phyloP scores from a whole-genome alignment of 2,888 invertebrate species.

The Clostera curtula region DNA sequence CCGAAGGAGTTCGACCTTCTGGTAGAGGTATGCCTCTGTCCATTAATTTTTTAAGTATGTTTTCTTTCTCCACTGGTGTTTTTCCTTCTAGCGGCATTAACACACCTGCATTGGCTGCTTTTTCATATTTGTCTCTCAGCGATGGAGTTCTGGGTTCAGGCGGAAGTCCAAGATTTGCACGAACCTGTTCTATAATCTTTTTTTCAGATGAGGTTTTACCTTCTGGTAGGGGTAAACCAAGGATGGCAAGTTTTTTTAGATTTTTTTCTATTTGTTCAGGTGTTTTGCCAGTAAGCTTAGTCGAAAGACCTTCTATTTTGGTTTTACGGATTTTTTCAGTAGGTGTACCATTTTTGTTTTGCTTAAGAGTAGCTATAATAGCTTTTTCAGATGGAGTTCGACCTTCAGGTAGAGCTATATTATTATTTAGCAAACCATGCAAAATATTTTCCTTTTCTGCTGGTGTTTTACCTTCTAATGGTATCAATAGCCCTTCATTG shows the following conservation, averaged over 20 bases:
- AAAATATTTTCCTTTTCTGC: conserved; percentile 15
- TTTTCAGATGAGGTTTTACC: conserved; percentile 18
- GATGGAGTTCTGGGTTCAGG: conserved; percentile 13
- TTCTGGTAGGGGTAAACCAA: conserved; percentile 12
- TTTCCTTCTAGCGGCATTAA: conserved; percentile 27
- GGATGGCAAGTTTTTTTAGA: conserved; percentile 16
- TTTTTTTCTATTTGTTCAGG: conserved; percentile 23
- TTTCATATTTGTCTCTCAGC: conserved; percentile 2
- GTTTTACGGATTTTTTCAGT: conserved; percentile 23
- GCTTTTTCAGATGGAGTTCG: conserved; percentile 18
- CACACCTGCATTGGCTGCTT: conserved; percentile 14
- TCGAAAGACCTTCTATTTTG: conserved; percentile 15
- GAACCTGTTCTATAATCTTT: conserved; percentile 1
- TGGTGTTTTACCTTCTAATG: conserved; percentile 20
- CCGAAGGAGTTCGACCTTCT: conserved; percentile 25
- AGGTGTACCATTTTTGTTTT: conserved; percentile 19
- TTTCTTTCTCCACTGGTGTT: conserved; percentile 22
- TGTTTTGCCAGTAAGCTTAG: conserved; percentile 22
- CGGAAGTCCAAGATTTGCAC: conserved; percentile 14
- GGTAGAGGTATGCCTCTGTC: conserved; percentile 24
- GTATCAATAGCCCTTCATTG: conserved; percentile 15
- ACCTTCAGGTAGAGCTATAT: conserved; percentile 13
- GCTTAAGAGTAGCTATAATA: conserved; percentile 11
- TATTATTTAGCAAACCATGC: conserved; percentile 16
- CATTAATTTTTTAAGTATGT: conserved; percentile 18